phyloP scores from a whole-genome alignment of 2,888 invertebrate genomes.

The Campaea margaritaria region DNA sequence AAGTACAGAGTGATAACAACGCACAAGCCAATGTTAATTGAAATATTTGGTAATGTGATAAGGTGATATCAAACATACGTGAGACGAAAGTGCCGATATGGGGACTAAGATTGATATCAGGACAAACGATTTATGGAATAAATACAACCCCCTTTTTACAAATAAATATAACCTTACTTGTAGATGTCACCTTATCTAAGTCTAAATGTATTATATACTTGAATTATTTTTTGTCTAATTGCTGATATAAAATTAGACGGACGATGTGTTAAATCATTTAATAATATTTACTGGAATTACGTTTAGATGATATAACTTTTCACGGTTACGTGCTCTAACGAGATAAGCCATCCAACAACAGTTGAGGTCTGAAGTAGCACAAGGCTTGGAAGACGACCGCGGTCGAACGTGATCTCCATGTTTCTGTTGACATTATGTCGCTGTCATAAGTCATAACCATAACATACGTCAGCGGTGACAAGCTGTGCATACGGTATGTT shows the following conservation, averaged over 20 bases:
- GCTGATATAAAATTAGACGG: too few species aligned
- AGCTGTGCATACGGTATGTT: neutral
- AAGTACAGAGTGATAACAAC: neutral
- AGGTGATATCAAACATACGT: neutral
- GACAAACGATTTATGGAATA: too few species aligned
- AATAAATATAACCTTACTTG: too few species aligned
- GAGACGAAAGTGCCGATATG: neutral
- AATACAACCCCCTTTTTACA: too few species aligned
- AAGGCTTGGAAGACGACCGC: slow-evolving; percentile 47
- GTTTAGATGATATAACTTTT: neutral
- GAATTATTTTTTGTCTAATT: neutral
- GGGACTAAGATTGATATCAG: too few species aligned
- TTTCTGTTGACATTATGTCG: slow-evolving; percentile 32
- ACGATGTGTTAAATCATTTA: neutral
- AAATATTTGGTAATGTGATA: neutral
- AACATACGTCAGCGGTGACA: slow-evolving; percentile 10
- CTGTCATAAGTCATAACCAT: slow-evolving; percentile 34
- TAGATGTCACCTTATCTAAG: too few species aligned
- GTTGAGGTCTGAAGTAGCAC: slow-evolving; percentile 43
- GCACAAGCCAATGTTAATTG: slow-evolving; percentile 1
- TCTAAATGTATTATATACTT: neutral
- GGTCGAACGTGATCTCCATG: slow-evolving; percentile 49
- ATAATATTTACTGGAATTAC: neutral
- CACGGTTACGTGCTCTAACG: neutral
- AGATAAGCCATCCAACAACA: slow-evolving; percentile 15